Percentiles rank a stretch among this genome's conserved stretches.
Evolutionary conservation across 2,113 vertebrate genomes (phyloP).

Genomic region (Triplophysa siluroides): DNA sequence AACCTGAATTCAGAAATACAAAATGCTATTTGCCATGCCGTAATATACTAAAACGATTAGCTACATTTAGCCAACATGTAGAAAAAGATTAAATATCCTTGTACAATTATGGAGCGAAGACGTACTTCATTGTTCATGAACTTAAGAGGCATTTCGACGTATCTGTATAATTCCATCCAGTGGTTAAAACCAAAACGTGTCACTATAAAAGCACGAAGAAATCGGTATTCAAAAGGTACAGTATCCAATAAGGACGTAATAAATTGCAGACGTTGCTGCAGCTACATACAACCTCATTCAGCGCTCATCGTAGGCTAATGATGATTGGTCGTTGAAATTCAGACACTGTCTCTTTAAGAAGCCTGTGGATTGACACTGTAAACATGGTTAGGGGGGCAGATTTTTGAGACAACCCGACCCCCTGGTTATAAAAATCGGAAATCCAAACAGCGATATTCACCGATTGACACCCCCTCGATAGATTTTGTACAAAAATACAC

Average conservation of each 20-base stretch:
- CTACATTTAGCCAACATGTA: constrained; percentile 99
- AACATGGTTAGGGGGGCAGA: constrained; percentile 92
- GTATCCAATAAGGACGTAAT: constrained; percentile 74
- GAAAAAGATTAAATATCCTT: constrained; percentile 99
- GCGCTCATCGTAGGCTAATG: constrained; percentile 62
- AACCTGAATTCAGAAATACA: constrained; percentile 97
- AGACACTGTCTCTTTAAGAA: constrained; percentile 98
- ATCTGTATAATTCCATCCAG: constrained; percentile 89
- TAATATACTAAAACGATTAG: constrained; percentile 99
- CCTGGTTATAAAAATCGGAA: constrained; percentile 89
- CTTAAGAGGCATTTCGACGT: constrained; percentile 93
- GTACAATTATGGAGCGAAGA: constrained; percentile 96
- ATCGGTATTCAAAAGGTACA: constrained; percentile 89
- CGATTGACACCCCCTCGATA: constrained; percentile 95
- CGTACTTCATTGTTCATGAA: constrained; percentile 94
- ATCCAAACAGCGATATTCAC: constrained; percentile 94
- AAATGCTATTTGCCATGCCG: constrained; percentile 99
- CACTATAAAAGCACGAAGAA: constrained; percentile 91
- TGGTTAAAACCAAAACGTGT: constrained; percentile 96
- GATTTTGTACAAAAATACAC: constrained; percentile 99
- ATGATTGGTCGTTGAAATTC: constrained; percentile 76
- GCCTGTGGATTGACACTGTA: constrained; percentile 98
- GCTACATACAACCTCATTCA: constrained; percentile 57
- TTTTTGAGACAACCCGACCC: constrained; percentile 86
- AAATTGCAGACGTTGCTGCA: constrained; percentile 44